A percentile compares a stretch with the other conserved stretches of the same genome.
phyloP scores from a whole-genome alignment of 2,888 invertebrate genomes.

The Drosophila nigricruria region DNA sequence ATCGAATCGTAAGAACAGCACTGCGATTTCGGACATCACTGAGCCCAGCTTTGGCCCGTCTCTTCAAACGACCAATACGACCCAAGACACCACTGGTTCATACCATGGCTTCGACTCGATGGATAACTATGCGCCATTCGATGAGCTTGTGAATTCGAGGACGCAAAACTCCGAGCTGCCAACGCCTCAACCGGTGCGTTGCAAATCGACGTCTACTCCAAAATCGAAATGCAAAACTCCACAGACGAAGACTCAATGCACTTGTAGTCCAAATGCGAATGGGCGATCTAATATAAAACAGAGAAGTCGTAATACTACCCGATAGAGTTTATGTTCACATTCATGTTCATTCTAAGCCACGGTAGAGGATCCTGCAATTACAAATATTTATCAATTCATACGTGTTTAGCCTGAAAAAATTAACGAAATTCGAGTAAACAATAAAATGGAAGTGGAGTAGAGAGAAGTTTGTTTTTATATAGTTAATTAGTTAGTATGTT shows the following conservation, averaged over 20 bases:
- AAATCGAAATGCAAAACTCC: neutral
- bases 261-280: neutral
- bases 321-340: neutral
- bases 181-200: slow-evolving; percentile 17
- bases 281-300: neutral
- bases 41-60: slow-evolving; percentile 34
- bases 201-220: neutral
- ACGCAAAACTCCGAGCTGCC: neutral
- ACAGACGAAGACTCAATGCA: neutral
- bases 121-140: slow-evolving; percentile 57
- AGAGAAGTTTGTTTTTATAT: neutral
- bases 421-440: slow-evolving; percentile 26
- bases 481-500: neutral
- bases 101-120: slow-evolving; percentile 54
- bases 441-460: slow-evolving; percentile 15
- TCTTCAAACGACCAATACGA: slow-evolving; percentile 11
- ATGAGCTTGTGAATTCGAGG: slow-evolving; percentile 29
- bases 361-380: neutral
- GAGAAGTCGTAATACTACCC: neutral
- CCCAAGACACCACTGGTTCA: neutral
- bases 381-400: slow-evolving; percentile 21
- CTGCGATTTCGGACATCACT: slow-evolving; percentile 28
- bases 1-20: neutral
- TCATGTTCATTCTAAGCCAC: neutral
- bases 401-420: slow-evolving; percentile 16